Conservation (phyloP, 2,113 vertebrate species). For the Leptodactylus fuscus region DNA sequence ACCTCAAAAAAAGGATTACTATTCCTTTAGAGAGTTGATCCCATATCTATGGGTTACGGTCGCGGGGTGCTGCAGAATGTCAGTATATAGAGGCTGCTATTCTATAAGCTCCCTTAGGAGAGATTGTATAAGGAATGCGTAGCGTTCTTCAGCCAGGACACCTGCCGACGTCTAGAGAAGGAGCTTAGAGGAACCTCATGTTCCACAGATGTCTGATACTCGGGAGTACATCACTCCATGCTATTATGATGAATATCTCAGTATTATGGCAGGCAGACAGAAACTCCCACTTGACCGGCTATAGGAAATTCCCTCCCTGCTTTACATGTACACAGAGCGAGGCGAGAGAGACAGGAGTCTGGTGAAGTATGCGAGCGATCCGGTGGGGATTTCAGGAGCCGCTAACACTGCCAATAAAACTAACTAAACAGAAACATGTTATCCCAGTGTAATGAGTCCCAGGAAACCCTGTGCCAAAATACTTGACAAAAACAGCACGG, state of each 20-base stretch:
- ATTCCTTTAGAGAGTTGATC: too few species aligned
- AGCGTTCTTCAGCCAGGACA: neutral
- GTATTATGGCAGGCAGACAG: constrained; percentile 18
- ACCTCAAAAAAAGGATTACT: too few species aligned
- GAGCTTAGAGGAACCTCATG: neutral
- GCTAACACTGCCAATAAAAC: constrained; percentile 41
- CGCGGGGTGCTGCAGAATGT: neutral
- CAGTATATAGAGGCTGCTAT: neutral
- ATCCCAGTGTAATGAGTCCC: constrained; percentile 53
- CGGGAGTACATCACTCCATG: neutral
- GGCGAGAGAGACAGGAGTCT: constrained; percentile 36
- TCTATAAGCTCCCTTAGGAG: too few species aligned
- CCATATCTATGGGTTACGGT: neutral
- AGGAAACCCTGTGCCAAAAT: constrained; percentile 23
- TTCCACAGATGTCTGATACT: constrained; percentile 16
- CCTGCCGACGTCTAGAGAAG: neutral
- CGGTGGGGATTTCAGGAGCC: constrained; percentile 52
- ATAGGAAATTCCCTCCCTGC: constrained; percentile 37
- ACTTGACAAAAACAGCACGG: neutral
- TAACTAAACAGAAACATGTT: constrained; percentile 56
- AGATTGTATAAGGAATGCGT: neutral
- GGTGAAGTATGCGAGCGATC: constrained; percentile 18
- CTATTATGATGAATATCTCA: constrained; percentile 36
- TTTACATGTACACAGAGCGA: constrained; percentile 18
- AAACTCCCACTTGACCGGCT: constrained; percentile 23